phyloP scores from a whole-genome alignment of 1,140 invertebrate species.

The Chionoecetes opilio region DNA sequence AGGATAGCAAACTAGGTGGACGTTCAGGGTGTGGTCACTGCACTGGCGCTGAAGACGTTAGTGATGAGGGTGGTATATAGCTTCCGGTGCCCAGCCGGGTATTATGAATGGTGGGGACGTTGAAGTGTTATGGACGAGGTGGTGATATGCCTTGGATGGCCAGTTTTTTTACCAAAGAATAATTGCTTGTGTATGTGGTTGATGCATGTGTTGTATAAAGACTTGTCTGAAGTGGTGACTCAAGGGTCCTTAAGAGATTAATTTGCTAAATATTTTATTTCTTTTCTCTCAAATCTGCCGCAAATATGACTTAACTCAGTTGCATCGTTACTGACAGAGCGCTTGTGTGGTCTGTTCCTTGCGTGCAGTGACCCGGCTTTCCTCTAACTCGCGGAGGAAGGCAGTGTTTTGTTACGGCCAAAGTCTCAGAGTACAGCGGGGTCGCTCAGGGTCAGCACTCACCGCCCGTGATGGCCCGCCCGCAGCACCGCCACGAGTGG shows the following conservation, averaged over 20 bases:
- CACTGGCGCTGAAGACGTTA: background rate
- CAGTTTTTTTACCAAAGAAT: too few species aligned
- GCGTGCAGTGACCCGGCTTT: background rate
- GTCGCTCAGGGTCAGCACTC: background rate
- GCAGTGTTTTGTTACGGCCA: background rate
- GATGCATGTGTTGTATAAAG: too few species aligned
- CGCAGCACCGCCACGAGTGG: background rate
- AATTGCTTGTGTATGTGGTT: too few species aligned
- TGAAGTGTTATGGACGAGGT: background rate
- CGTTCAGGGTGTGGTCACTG: background rate
- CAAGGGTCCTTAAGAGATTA: too few species aligned
- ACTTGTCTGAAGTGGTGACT: too few species aligned
- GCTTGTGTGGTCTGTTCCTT: background rate
- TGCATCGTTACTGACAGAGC: too few species aligned
- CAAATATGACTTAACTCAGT: too few species aligned
- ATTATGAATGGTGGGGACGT: background rate
- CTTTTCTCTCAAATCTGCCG: too few species aligned
- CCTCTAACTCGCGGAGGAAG: background rate
- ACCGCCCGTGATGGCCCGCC: background rate
- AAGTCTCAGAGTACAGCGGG: background rate
- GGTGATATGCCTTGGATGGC: background rate
- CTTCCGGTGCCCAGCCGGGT: background rate
- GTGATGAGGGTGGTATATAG: background rate
- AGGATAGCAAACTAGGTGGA: background rate
- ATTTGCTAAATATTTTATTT: too few species aligned